A percentile compares a stretch with the other conserved stretches of the same genome.
These are phyloP conservation scores for Isoperla grammatica DNA, from an alignment of 2,888 invertebrate genomes.

Conservation along the genomic window DNA sequence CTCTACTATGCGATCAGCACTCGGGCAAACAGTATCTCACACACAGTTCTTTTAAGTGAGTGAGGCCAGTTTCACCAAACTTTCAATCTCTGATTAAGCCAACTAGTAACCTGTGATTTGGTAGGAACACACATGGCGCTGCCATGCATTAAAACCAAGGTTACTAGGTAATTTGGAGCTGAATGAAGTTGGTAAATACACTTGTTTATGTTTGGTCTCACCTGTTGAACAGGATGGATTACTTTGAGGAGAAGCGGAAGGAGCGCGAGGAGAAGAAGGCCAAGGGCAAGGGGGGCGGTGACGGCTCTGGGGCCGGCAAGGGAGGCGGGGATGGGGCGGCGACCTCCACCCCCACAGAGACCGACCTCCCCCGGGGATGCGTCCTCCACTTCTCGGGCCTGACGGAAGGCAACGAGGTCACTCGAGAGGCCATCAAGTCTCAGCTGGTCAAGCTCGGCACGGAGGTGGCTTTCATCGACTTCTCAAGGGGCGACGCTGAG, in stretches of 20 bases:
- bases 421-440: conserved; percentile 69
- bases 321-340: conserved; percentile 19
- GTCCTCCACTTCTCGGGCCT: conserved; percentile 64
- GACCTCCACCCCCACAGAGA: conserved; percentile 37
- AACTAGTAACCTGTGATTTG: too few relatives aligned
- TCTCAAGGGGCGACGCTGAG: conserved; percentile 63
- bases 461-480: conserved; percentile 70
- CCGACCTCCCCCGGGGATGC: conserved; percentile 63
- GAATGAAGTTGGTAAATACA: too few relatives aligned
- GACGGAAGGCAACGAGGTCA: conserved; percentile 47
- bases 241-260: conserved; percentile 60
- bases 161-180: too few relatives aligned
- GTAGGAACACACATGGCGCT: too few relatives aligned
- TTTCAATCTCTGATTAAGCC: too few relatives aligned
- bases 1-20: too few relatives aligned
- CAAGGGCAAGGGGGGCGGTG: conserved; percentile 32
- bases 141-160: too few relatives aligned
- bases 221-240: too few relatives aligned
- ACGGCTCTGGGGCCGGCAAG: conserved; percentile 31
- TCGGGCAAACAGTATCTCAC: too few relatives aligned
- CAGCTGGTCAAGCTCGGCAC: conserved; percentile 55
- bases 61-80: too few relatives aligned
- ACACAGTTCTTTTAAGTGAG: too few relatives aligned
- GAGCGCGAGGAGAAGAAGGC: conserved; percentile 46
- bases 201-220: too few relatives aligned